Evolutionary conservation across 2,797 vertebrate species (phyloP).

Genomic region (Poecilia picta): DNA sequence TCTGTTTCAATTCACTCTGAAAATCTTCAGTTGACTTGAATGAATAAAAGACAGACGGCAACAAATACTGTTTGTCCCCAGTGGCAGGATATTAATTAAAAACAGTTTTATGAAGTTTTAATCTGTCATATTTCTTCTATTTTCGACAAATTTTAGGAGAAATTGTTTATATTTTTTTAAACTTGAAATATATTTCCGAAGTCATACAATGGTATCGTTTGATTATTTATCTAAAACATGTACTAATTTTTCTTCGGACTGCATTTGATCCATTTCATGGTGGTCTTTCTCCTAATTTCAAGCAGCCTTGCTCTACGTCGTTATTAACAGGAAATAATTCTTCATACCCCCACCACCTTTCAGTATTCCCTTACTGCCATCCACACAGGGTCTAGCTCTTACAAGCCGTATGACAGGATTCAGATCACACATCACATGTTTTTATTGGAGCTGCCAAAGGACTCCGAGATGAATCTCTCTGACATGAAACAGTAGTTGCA

Average conservation of each 20-base stretch:
- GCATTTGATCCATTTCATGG: slow-evolving; percentile 52
- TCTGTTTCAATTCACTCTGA: slow-evolving; percentile 59
- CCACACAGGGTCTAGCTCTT: slow-evolving; percentile 21
- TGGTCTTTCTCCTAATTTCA: slow-evolving; percentile 55
- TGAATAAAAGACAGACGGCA: slow-evolving; percentile 46
- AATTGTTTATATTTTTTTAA: not conserved
- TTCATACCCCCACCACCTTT: slow-evolving; percentile 44
- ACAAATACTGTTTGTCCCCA: slow-evolving; percentile 2
- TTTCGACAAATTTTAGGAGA: slow-evolving; percentile 17
- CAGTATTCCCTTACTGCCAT: slow-evolving; percentile 44
- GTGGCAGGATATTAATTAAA: slow-evolving; percentile 67
- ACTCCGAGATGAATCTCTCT: slow-evolving; percentile 64
- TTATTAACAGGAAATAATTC: slow-evolving; percentile 48
- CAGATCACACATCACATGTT: slow-evolving; percentile 61
- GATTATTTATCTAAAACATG: slow-evolving; percentile 45
- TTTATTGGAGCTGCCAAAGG: slow-evolving; percentile 61
- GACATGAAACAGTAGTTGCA: slow-evolving; percentile 70
- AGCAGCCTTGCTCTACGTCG: slow-evolving; percentile 27
- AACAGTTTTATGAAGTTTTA: slow-evolving; percentile 50
- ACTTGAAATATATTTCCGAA: not conserved
- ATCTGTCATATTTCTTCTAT: slow-evolving; percentile 24
- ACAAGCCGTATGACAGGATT: slow-evolving; percentile 33
- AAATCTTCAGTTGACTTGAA: slow-evolving; percentile 43
- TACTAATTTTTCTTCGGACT: slow-evolving; percentile 15
- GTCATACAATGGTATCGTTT: not conserved